Conservation (phyloP, 2,113 vertebrate species). For the Pica pica region DNA sequence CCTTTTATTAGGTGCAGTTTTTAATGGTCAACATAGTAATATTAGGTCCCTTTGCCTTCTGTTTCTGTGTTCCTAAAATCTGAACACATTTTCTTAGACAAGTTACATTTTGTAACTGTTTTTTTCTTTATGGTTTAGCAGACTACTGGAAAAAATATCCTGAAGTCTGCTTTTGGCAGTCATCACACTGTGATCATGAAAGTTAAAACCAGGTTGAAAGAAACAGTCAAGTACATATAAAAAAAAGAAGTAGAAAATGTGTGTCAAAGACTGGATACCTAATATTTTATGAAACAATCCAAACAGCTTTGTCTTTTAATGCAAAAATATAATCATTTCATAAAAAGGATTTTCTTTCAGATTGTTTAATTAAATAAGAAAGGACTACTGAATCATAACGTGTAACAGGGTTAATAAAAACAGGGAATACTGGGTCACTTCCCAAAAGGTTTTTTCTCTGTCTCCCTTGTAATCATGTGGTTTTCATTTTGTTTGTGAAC, state of each 20-base stretch:
- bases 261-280: neutral
- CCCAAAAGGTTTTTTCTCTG: neutral
- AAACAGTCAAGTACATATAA: neutral
- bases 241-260: neutral
- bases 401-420: neutral
- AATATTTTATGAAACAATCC: neutral
- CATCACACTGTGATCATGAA: neutral
- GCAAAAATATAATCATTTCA: neutral
- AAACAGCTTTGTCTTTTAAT: neutral
- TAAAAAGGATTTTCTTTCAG: neutral
- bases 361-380: neutral
- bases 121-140: neutral
- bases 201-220: neutral
- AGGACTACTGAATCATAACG: neutral
- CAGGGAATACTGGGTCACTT: neutral
- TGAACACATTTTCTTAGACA: neutral
- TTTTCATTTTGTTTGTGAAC: conserved; percentile 31
- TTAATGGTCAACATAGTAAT: neutral
- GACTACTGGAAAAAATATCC: neutral
- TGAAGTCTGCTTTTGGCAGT: neutral
- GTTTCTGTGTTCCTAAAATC: neutral
- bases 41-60: neutral
- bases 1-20: neutral
- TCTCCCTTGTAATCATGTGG: neutral
- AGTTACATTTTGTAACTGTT: neutral